Conservation (phyloP, 2,113 vertebrate genomes). For the Micromys minutus region DNA sequence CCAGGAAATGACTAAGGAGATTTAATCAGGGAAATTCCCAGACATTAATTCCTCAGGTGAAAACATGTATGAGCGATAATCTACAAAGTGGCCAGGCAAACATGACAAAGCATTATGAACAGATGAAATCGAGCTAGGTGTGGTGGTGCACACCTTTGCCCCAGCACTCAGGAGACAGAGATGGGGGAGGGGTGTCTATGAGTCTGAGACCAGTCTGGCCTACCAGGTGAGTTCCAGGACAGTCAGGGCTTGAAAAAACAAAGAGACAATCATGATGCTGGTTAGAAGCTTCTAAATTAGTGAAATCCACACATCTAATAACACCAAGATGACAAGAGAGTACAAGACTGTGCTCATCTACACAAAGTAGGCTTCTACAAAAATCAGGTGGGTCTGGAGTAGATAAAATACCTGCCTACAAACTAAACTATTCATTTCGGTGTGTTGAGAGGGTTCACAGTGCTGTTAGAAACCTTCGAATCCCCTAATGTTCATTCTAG, state of each 20-base stretch:
- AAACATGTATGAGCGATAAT: neutral
- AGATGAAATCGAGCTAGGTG: neutral
- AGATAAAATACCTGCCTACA: neutral
- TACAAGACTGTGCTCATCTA: no score
- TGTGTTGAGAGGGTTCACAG: accelerated
- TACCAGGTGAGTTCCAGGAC: neutral
- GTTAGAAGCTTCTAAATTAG: neutral
- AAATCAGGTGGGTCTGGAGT: neutral
- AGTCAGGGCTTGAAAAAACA: neutral
- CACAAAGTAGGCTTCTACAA: neutral
- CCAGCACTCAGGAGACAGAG: neutral
- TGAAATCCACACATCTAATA: neutral
- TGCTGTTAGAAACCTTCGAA: neutral
- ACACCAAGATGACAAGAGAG: neutral
- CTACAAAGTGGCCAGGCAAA: neutral
- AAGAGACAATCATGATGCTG: neutral
- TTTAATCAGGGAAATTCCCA: neutral
- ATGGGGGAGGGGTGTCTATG: neutral
- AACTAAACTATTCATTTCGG: neutral
- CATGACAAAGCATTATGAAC: neutral
- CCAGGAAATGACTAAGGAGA: neutral
- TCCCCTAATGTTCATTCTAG: neutral
- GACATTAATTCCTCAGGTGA: neutral
- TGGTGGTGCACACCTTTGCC: neutral
- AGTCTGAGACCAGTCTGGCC: neutral